A percentile compares a stretch with the other conserved stretches of the same genome.
phyloP scores from a whole-genome alignment of 2,113 vertebrate species.

The human region GRCh38 chr6:40605501-40606000 shows the following conservation, averaged over 20 bases:
- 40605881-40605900: not conserved
- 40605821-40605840: not conserved
- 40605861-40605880: not conserved
- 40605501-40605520: not conserved
- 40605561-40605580: not conserved
- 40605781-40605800: not conserved
- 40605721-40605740: not conserved
- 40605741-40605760: too few relatives aligned
- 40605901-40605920: not conserved
- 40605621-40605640: not conserved
- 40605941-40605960: not conserved
- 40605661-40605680: not conserved
- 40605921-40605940: not conserved
- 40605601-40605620: not conserved
- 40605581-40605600: not conserved
- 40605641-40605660: not conserved
- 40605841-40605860: not conserved
- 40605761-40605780: not conserved
- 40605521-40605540: not conserved
- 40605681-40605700: not conserved
- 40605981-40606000: not conserved
- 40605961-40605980: not conserved
- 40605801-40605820: not conserved
- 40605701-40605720: not conserved
- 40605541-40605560: fast-evolving